Evolutionary conservation across 2,797 vertebrate species (phyloP).

Genomic region (Austrolebias charrua): DNA sequence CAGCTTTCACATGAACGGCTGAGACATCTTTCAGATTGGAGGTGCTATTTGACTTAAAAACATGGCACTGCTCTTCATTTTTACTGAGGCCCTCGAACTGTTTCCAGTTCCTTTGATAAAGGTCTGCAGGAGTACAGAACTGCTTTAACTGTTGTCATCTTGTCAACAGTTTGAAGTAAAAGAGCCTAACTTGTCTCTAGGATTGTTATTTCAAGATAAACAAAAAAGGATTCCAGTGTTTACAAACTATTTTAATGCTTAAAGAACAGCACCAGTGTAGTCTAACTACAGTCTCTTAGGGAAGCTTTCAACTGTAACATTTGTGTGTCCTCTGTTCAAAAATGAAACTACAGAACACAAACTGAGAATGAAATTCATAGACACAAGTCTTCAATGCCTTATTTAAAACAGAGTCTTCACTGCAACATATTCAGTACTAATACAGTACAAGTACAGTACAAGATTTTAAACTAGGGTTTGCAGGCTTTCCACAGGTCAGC

Average conservation of each 20-base stretch:
- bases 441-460: neutral
- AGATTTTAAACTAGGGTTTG: neutral
- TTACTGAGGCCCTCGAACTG: too few relatives aligned
- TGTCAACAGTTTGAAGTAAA: too few relatives aligned
- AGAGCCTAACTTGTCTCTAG: neutral
- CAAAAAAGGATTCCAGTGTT: neutral
- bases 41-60: too few relatives aligned
- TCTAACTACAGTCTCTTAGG: neutral
- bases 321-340: neutral
- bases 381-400: neutral
- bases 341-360: too few relatives aligned
- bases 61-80: too few relatives aligned
- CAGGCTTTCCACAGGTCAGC: constrained; percentile 11
- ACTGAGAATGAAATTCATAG: neutral
- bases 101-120: too few relatives aligned
- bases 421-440: neutral
- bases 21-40: too few relatives aligned
- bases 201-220: too few relatives aligned
- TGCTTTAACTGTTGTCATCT: too few relatives aligned
- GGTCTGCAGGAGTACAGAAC: too few relatives aligned
- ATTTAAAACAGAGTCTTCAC: neutral
- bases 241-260: neutral
- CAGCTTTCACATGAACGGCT: too few relatives aligned
- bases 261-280: neutral
- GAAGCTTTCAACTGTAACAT: too few relatives aligned